Conservation (phyloP, 2,113 vertebrate species). For the Archocentrus centrarchus region DNA sequence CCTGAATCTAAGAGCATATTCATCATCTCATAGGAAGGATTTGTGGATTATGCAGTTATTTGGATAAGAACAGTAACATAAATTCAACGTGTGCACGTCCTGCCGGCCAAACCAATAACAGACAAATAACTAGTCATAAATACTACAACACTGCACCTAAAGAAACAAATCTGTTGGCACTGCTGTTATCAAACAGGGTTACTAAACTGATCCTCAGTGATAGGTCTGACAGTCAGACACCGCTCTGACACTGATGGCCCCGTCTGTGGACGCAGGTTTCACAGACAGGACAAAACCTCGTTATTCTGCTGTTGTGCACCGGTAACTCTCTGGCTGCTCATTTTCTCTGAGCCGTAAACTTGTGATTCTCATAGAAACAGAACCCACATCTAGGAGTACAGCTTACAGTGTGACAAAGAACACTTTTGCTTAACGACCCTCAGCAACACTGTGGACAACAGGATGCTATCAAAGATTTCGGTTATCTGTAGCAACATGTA, state of each 20-base stretch:
- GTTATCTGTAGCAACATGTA: not conserved
- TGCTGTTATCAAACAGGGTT: conserved; percentile 8
- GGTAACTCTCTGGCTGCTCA: not conserved
- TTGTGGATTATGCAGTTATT: conserved; percentile 31
- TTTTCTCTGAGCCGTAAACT: not conserved
- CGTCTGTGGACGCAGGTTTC: conserved; percentile 14
- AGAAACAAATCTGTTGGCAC: conserved; percentile 20
- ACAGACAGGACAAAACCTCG: conserved; percentile 38
- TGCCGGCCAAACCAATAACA: conserved; percentile 1
- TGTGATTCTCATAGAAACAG: conserved; percentile 3
- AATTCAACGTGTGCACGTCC: not conserved
- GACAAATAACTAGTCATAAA: not conserved
- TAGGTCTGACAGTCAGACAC: conserved; percentile 8
- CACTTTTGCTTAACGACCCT: not conserved
- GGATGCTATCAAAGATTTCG: not conserved
- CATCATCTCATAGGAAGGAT: conserved; percentile 16
- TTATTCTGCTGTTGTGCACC: conserved; percentile 2
- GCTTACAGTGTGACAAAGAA: not conserved
- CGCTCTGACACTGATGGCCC: conserved; percentile 33
- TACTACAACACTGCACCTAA: not conserved
- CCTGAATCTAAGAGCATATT: conserved; percentile 20
- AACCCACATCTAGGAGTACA: conserved; percentile 1
- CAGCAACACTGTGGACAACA: not conserved
- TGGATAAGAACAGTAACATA: conserved; percentile 19
- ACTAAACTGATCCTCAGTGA: conserved; percentile 13